Percentiles rank a stretch among this genome's conserved stretches.
These are phyloP conservation scores for Stenopsyche tienmushanensis DNA, from an alignment of 1,140 invertebrate species.

Conservation along the genomic window DNA sequence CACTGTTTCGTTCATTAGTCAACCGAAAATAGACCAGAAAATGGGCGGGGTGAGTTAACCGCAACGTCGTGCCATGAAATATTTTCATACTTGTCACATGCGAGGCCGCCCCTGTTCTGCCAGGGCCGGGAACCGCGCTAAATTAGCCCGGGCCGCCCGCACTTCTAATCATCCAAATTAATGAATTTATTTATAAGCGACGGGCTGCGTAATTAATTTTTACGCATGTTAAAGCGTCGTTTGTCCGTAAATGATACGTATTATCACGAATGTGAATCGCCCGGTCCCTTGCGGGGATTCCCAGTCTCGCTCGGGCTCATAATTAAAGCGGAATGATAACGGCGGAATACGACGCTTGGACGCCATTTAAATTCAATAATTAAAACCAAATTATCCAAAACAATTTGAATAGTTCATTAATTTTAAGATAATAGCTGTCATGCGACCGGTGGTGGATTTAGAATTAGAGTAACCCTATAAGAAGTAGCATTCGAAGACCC, in stretches of 20 bases:
- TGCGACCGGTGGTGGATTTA: too few relatives aligned
- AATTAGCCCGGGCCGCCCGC: not conserved
- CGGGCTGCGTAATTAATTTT: not conserved
- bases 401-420: too few relatives aligned
- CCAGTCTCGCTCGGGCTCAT: too few relatives aligned
- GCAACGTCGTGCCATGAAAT: conserved; percentile 25
- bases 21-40: conserved; percentile 33
- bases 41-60: conserved; percentile 27
- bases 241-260: not conserved
- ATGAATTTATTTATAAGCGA: not conserved
- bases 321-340: too few relatives aligned
- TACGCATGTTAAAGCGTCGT: not conserved
- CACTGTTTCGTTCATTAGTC: conserved; percentile 38
- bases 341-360: too few relatives aligned
- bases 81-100: conserved; percentile 25
- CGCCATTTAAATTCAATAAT: too few relatives aligned
- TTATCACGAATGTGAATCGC: not conserved
- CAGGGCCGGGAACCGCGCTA: not conserved
- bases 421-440: too few relatives aligned
- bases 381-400: too few relatives aligned
- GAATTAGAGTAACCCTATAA: too few relatives aligned
- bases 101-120: not conserved
- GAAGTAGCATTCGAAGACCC: too few relatives aligned
- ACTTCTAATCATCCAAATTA: not conserved
- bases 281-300: too few relatives aligned